These are phyloP conservation scores for Drosophila pallidifrons DNA, from an alignment of 1,140 invertebrate genomes.

Conservation along the genomic window DNA sequence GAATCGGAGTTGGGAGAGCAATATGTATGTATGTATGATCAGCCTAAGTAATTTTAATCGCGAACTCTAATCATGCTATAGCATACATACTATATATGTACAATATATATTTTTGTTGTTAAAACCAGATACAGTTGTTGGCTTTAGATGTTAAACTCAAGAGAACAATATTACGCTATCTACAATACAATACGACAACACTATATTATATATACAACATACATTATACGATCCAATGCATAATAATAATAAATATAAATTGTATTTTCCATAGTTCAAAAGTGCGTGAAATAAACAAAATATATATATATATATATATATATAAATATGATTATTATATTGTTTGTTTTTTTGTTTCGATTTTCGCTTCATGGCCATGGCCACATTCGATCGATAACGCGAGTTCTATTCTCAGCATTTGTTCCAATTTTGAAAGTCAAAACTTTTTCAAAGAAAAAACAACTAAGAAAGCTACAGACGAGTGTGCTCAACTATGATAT, in stretches of 20 bases:
- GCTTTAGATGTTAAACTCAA: slow-evolving; percentile 55
- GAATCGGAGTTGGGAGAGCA: slow-evolving; percentile 47
- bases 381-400: neutral
- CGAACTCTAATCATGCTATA: slow-evolving; percentile 18
- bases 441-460: neutral
- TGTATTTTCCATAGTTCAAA: slow-evolving; percentile 76
- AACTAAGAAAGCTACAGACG: too few relatives aligned
- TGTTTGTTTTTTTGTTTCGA: neutral
- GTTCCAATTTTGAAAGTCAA: slow-evolving; percentile 11
- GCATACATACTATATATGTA: slow-evolving; percentile 53
- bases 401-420: neutral
- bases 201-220: slow-evolving; percentile 17
- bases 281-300: slow-evolving; percentile 48
- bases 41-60: slow-evolving; percentile 37
- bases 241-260: slow-evolving; percentile 31
- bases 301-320: slow-evolving; percentile 4
- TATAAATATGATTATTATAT: neutral
- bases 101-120: slow-evolving; percentile 54
- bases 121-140: slow-evolving; percentile 39
- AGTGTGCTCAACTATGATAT: too few relatives aligned
- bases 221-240: slow-evolving; percentile 22
- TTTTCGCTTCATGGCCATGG: neutral
- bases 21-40: slow-evolving; percentile 45
- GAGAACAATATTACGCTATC: slow-evolving; percentile 42
- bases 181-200: slow-evolving; percentile 18